phyloP scores from a whole-genome alignment of 2,797 vertebrate species.

The Syndactyla subalaris region DNA sequence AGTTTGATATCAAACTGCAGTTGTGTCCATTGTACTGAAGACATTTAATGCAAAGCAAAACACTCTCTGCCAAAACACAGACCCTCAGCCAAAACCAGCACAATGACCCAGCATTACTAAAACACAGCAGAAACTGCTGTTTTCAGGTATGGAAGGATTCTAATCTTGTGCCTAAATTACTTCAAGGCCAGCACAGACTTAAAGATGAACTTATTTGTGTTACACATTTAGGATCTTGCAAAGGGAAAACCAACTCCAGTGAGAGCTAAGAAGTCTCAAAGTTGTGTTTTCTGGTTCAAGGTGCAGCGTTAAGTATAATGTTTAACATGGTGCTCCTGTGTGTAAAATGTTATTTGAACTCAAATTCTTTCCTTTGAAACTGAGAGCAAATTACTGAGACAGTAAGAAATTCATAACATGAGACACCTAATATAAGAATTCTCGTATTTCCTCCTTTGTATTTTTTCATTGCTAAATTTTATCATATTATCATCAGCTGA shows the following conservation, averaged over 20 bases:
- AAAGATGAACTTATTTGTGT: background rate
- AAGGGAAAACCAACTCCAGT: background rate
- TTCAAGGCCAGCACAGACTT: background rate
- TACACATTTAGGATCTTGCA: background rate
- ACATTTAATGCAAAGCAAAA: background rate
- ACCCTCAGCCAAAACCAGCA: background rate
- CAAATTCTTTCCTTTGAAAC: background rate
- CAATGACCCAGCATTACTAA: background rate
- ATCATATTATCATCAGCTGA: background rate
- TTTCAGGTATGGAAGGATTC: background rate
- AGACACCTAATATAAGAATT: background rate
- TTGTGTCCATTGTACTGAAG: background rate
- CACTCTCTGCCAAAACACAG: background rate
- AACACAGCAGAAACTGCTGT: background rate
- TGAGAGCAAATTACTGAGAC: background rate
- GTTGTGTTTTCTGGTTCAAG: background rate
- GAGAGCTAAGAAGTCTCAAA: background rate
- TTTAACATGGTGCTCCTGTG: background rate
- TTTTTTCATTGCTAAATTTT: background rate
- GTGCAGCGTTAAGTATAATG: background rate
- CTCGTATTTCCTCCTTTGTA: rapidly evolving
- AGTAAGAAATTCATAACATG: background rate
- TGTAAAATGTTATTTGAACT: background rate
- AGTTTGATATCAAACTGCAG: background rate
- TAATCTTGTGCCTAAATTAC: background rate